Evolutionary conservation across 2,113 vertebrate species (phyloP), one percentile per base, ranked within the genome.

Genomic region (Paralichthys olivaceus): DNA sequence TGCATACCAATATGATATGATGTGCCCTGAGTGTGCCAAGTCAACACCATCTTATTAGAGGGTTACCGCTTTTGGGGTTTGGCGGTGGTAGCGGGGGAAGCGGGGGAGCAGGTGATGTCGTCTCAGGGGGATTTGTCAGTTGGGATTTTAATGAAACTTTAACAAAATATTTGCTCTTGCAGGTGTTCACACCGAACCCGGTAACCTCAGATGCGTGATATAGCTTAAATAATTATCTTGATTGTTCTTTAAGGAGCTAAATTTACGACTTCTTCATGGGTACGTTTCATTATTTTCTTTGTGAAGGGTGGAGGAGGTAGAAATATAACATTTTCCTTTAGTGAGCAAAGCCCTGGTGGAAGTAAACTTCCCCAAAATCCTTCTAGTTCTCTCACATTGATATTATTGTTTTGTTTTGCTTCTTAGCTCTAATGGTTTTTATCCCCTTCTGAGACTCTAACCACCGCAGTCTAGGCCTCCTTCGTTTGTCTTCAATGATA

Each of bases 1-100:
- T 87, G 92, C 92, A 91, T 94, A 94, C 93, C 93, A 94, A 94
- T 93, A 88, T 89, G 77, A 87, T 79, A 70, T 87, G 88, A 89
- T 85, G 73, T 85, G 72, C 88, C 91, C 87, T 25, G 83, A 85
- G 84, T 68, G 81, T 84, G 84, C 89, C 92, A 82, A 92, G 92
- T 88, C 89, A 90, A 93, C 86, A 91, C 67, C 58, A 20, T 81
- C 86, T 92, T 93, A 92, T 93, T 92, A 91, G 89, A 90, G 69
- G 90, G 83, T 87, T 87, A 65, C 61, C 13, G 69, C 81, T 81
- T 40, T 61, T n/a, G 65, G 57, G 75, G 45, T 49, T 67, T 70
- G 83, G 53, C 1, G 17, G 28, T 22, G 56, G 14, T 11, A 62
- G 67, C 67, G 83, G 53, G 4, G 29, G 58, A 9, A 15, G 19